Evolutionary conservation across 2,888 invertebrate species (phyloP).

Genomic region (Mesochorus sp.): DNA sequence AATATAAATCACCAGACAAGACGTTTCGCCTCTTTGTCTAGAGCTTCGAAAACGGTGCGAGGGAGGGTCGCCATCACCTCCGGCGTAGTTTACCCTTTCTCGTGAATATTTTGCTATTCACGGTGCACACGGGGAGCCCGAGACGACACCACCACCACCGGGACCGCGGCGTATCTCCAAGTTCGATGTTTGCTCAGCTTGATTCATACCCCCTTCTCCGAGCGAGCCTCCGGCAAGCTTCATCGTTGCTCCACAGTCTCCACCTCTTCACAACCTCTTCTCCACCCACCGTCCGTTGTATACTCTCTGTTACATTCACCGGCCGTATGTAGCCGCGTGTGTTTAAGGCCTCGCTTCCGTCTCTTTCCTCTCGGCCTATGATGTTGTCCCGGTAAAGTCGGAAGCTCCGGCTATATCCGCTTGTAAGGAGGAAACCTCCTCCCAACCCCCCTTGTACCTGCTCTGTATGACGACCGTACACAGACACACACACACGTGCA

Average conservation of each 20-base stretch:
- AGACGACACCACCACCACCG: slow-evolving; percentile 71
- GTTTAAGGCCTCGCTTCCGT: slow-evolving; percentile 43
- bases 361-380: slow-evolving; percentile 26
- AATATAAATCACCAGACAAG: slow-evolving; percentile 6
- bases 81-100: slow-evolving; percentile 59
- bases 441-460: slow-evolving; percentile 4
- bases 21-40: slow-evolving; percentile 30
- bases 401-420: slow-evolving; percentile 47
- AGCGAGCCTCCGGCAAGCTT: slow-evolving; percentile 48
- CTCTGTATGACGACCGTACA: slow-evolving; percentile 22
- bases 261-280: slow-evolving; percentile 62
- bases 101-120: slow-evolving; percentile 67
- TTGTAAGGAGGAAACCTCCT: slow-evolving; percentile 41
- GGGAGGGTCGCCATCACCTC: slow-evolving; percentile 9
- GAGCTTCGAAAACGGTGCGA: not conserved
- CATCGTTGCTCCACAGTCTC: slow-evolving; percentile 26
- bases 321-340: slow-evolving; percentile 14
- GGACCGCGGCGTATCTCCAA: slow-evolving; percentile 76
- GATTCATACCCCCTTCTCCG: slow-evolving; percentile 78
- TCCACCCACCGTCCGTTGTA: slow-evolving; percentile 62
- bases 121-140: slow-evolving; percentile 53
- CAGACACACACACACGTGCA: slow-evolving; percentile 15
- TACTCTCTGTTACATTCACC: slow-evolving; percentile 50
- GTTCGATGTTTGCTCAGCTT: slow-evolving; percentile 82
- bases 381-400: slow-evolving; percentile 13